These are phyloP conservation scores for Actinopyga echinites DNA, from an alignment of 53 echinoderm and acorn worm genomes.

Conservation along the genomic window DNA sequence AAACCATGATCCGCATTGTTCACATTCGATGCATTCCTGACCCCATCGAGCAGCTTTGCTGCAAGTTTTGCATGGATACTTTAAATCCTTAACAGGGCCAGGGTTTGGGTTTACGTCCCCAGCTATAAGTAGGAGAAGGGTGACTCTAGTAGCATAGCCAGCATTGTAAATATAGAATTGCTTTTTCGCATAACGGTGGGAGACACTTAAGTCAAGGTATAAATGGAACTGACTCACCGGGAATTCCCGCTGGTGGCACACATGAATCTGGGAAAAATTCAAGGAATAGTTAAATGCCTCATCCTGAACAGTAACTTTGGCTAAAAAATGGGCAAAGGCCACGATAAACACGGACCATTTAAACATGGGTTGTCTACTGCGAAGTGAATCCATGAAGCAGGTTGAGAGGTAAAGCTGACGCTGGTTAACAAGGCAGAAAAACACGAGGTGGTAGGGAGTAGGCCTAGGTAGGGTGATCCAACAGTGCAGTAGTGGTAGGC, in stretches of 20 bases:
- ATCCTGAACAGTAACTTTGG: no score
- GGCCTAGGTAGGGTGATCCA: no score
- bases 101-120: slow-evolving; percentile 12
- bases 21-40: slow-evolving; percentile 8
- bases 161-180: not conserved
- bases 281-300: no score
- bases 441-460: no score
- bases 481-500: no score
- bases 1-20: not conserved
- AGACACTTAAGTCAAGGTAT: not conserved
- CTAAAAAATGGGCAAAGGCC: no score
- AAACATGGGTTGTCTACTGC: no score
- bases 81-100: not conserved
- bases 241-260: not conserved
- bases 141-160: not conserved
- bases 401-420: no score
- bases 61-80: not conserved
- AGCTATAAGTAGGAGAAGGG: slow-evolving; percentile 6
- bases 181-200: not conserved
- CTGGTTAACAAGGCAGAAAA: no score
- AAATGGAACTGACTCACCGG: slow-evolving; percentile 9
- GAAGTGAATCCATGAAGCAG: no score
- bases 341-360: no score
- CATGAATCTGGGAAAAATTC: no score
- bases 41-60: not conserved